A percentile compares a stretch with the other conserved stretches of the same genome.
Evolutionary conservation across 2,888 invertebrate species (phyloP).

Genomic region (Caenorhabditis auriculariae): DNA sequence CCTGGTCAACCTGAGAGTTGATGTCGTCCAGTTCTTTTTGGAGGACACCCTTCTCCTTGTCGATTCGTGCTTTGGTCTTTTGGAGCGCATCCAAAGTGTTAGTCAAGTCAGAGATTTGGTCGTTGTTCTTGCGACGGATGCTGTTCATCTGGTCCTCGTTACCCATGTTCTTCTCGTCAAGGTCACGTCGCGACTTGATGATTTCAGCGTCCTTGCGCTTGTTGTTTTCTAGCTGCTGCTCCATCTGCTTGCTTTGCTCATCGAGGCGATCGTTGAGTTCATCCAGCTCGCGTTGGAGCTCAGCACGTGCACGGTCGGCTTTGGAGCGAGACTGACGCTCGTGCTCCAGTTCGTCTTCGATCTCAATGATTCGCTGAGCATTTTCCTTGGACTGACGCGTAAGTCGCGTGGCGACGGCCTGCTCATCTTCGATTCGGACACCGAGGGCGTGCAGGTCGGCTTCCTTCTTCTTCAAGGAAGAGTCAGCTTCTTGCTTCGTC

Average conservation of each 20-base stretch:
- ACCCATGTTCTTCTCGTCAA: conserved; percentile 93
- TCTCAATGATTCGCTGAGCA: conserved; percentile 89
- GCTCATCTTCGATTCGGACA: conserved; percentile 97
- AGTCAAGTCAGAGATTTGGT: conserved; percentile 97
- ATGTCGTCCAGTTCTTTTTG: conserved; percentile 58
- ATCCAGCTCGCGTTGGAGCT: conserved; percentile 86
- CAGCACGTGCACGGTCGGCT: conserved; percentile 95
- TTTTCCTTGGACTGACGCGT: conserved; percentile 99
- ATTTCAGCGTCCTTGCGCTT: conserved; percentile 99
- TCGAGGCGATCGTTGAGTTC: conserved; percentile 95
- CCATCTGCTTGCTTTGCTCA: conserved; percentile 67
- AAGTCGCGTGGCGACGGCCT: conserved; percentile 89
- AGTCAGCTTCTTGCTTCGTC: conserved; percentile 60
- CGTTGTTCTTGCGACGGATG: conserved; percentile 99
- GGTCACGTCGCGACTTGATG: conserved; percentile 93
- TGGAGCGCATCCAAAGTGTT: conserved; percentile 99
- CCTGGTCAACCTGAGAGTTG: conserved; percentile 53
- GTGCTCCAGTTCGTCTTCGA: conserved; percentile 98
- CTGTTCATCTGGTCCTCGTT: conserved; percentile 93
- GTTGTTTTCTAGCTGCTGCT: conserved; percentile 81
- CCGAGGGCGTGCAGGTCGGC: conserved; percentile 94
- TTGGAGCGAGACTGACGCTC: conserved; percentile 68
- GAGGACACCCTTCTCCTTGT: conserved; percentile 50
- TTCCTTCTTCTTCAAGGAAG: conserved; percentile 71
- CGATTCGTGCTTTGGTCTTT: conserved; percentile 82